phyloP scores from a whole-genome alignment of 2,797 vertebrate genomes.

The Masticophis lateralis region DNA sequence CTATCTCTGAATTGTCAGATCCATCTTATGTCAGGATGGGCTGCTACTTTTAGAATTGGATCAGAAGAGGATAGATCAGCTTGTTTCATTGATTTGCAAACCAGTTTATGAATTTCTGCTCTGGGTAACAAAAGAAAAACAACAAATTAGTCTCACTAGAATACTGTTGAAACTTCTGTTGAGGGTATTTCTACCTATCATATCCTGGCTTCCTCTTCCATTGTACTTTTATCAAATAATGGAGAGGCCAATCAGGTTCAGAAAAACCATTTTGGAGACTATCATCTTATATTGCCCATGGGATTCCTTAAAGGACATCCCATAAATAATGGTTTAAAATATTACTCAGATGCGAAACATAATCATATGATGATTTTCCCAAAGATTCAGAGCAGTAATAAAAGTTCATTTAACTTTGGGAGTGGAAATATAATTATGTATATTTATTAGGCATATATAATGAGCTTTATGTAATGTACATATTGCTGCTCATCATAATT shows the following conservation, averaged over 20 bases:
- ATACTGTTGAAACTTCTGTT: neutral
- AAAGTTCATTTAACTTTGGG: neutral
- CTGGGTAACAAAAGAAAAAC: neutral
- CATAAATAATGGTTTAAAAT: neutral
- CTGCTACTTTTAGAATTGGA: neutral
- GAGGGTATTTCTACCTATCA: neutral
- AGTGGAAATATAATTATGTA: neutral
- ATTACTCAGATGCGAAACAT: neutral
- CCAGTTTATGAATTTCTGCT: neutral
- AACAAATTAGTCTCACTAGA: neutral
- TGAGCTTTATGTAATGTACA: neutral
- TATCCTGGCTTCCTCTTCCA: neutral
- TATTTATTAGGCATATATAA: neutral
- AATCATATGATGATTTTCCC: neutral
- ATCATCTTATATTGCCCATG: neutral
- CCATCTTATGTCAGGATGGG: neutral
- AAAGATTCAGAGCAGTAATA: neutral
- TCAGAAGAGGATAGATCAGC: neutral
- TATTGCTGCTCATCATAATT: neutral
- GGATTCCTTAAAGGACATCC: neutral
- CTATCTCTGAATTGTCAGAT: neutral
- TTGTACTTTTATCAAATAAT: neutral
- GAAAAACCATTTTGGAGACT: neutral
- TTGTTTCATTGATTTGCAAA: neutral
- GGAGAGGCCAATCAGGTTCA: neutral